Evolutionary conservation across 1,140 invertebrate genomes (phyloP).

Genomic region (Danaus melanippus): DNA sequence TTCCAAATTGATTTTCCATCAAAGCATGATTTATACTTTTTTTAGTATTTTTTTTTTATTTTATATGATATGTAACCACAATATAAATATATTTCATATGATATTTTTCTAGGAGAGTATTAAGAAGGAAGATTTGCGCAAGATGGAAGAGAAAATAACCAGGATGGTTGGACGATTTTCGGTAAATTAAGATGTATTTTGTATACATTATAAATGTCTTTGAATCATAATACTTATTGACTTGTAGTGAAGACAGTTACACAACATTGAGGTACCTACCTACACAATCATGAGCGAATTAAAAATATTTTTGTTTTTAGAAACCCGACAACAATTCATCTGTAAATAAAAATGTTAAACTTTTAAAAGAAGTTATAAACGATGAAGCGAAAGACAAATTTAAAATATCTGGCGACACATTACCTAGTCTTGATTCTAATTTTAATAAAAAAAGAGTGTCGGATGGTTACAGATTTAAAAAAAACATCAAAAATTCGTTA

Average conservation of each 20-base stretch:
- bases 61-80: not conserved
- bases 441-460: slow-evolving; percentile 8
- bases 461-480: slow-evolving; percentile 10
- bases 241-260: too few species aligned
- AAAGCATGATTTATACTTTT: not conserved
- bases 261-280: too few species aligned
- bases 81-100: not conserved
- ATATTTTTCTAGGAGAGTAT: slow-evolving; percentile 36
- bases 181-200: slow-evolving; percentile 32
- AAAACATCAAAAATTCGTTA: slow-evolving; percentile 13
- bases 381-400: slow-evolving; percentile 5
- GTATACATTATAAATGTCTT: too few species aligned
- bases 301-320: slow-evolving; percentile 13
- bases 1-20: too few species aligned
- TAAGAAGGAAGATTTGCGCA: slow-evolving; percentile 46
- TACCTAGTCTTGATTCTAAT: too few species aligned
- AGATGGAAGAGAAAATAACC: slow-evolving; percentile 43
- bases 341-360: slow-evolving; percentile 10
- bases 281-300: not conserved
- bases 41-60: slow-evolving; percentile 1
- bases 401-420: slow-evolving; percentile 1
- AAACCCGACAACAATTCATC: slow-evolving; percentile 7
- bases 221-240: too few species aligned
- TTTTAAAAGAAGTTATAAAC: not conserved
- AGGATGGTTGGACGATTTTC: slow-evolving; percentile 37